Conservation (phyloP, 1,140 invertebrate genomes). For the Lethrus apterus region DNA sequence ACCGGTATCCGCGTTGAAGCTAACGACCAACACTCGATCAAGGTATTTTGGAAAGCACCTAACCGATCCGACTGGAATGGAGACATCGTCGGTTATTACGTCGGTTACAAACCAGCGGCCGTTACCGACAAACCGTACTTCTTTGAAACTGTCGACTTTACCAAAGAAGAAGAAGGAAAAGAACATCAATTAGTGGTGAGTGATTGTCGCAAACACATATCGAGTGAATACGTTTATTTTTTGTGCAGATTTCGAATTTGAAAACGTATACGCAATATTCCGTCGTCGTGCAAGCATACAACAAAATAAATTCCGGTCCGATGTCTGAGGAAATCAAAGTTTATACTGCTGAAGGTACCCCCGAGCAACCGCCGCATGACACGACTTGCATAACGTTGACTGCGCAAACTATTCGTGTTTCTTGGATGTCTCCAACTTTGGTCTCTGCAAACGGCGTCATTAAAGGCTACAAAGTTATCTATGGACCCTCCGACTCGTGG, state of each 20-base stretch:
- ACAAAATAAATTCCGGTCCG: constrained; percentile 87
- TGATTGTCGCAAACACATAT: neutral
- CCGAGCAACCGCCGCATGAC: constrained; percentile 87
- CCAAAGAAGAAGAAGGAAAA: constrained; percentile 82
- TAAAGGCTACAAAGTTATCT: constrained; percentile 94
- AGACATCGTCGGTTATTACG: constrained; percentile 83
- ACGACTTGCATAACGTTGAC: constrained; percentile 85
- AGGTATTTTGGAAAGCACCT: constrained; percentile 91
- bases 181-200: constrained; percentile 78
- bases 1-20: constrained; percentile 80
- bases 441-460: constrained; percentile 89
- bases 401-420: constrained; percentile 87
- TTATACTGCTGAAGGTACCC: constrained; percentile 86
- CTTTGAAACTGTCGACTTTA: constrained; percentile 88
- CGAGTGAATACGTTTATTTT: neutral
- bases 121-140: constrained; percentile 79
- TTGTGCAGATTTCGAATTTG: constrained; percentile 31
- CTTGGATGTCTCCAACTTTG: constrained; percentile 85
- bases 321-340: constrained; percentile 82
- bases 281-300: constrained; percentile 91
- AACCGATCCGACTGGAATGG: constrained; percentile 86
- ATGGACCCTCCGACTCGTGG: constrained; percentile 86
- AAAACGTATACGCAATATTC: constrained; percentile 89
- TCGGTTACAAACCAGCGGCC: constrained; percentile 81
- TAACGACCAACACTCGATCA: constrained; percentile 84